Evolutionary conservation across 2,888 invertebrate genomes (phyloP), one percentile per base, ranked within the genome.

Genomic region (Drosophila pegasa): DNA sequence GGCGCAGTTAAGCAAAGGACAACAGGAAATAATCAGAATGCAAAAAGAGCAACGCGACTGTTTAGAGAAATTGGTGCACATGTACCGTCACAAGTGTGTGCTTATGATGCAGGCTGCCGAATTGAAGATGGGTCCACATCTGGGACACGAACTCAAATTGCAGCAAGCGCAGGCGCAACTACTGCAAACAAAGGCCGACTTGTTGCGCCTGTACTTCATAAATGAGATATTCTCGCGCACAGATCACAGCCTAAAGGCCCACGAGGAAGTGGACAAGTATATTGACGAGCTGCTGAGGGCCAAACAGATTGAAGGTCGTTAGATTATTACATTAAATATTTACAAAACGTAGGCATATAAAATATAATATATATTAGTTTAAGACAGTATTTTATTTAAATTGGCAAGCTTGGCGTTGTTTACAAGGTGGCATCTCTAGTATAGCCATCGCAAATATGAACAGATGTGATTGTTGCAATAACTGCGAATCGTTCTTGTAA

Each of bases 91-190:
- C 1, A 92, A 92, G 61, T 90, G 90, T 51, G 70, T 62, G 16
- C 75, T 88, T 10, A 76, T 92, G n/a, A 88, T 89, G 48, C 71
- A 73, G 7, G 82, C 80, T 3, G 88, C 89, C 0, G 91, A 92
- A 12, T 38, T 91, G 0, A 92, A 91, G 71, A 71, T 88, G 77
- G 91, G 91, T 0, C 88, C 91, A 0, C 86, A 89, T 60, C 54
- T 90, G 37, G 78, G 63, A 2, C 74, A 89, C 41, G 90, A 91
- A 29, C 59, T 92, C 7, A 86, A 91, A 25, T 40, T 91, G 7
- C 71, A 89, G 52, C 75, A 84, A 12, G 77, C 90, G 3, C 80
- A 91, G 55, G 88, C 85, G 33, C 85, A 77, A 14, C 65, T 88
- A 33, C 81, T 88, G 56, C 89, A 90, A 50, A 80, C 85, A 6